A percentile compares a stretch with the other conserved stretches of the same genome.
Evolutionary conservation across 2,888 invertebrate genomes (phyloP).

Genomic region (Galerucella nymphaeae): DNA sequence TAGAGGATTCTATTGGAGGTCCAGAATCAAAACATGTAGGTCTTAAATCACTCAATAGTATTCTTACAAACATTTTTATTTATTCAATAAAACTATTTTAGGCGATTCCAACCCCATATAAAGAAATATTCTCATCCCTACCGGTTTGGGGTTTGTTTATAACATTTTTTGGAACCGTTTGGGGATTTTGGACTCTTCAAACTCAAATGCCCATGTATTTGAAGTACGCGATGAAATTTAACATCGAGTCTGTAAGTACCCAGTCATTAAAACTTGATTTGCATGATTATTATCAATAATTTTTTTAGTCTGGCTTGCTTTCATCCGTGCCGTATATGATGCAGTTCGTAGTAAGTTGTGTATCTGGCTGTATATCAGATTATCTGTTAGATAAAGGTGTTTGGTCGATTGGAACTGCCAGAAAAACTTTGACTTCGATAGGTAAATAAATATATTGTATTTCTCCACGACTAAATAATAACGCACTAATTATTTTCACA

Average conservation of each 20-base stretch:
- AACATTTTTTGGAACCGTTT: constrained; percentile 79
- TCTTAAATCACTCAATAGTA: neutral
- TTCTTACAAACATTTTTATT: neutral
- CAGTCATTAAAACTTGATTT: too few species aligned
- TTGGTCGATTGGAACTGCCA: constrained; percentile 53
- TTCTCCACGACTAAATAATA: too few species aligned
- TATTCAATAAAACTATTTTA: constrained; percentile 18
- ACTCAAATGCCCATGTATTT: constrained; percentile 87
- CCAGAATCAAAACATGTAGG: constrained; percentile 31
- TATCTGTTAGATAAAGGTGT: constrained; percentile 66
- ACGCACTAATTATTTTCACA: too few species aligned
- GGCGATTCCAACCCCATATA: constrained; percentile 75
- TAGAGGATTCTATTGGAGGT: constrained; percentile 66
- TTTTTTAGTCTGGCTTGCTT: constrained; percentile 72
- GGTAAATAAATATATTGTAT: constrained; percentile 57
- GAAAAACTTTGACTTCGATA: constrained; percentile 53
- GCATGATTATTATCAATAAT: too few species aligned
- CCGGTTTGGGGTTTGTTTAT: constrained; percentile 81
- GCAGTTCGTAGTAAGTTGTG: constrained; percentile 78
- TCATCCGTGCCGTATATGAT: constrained; percentile 80
- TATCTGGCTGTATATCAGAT: constrained; percentile 76
- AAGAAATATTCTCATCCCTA: constrained; percentile 75
- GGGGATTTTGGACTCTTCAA: constrained; percentile 87
- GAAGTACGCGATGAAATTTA: constrained; percentile 76
- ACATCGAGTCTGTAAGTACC: constrained; percentile 73